These are phyloP conservation scores for Rhopilema esculentum DNA, from an alignment of 30 jellyfish, hydroid and myxozoan species.

Conservation along the genomic window DNA sequence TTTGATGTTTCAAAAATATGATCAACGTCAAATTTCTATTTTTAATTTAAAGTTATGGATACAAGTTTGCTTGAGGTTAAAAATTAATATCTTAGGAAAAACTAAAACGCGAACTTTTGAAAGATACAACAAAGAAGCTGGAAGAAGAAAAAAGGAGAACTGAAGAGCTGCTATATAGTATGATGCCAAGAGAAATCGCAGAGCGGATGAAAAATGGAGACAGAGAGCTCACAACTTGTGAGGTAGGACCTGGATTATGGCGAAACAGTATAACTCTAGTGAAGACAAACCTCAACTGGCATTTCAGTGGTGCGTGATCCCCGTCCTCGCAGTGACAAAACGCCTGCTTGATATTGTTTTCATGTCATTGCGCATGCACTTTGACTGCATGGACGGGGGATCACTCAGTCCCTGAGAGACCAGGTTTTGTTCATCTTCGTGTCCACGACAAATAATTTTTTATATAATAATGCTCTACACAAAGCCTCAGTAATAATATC, in stretches of 20 bases:
- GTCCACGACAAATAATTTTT: no score
- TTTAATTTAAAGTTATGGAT: not conserved
- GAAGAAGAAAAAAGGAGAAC: slow-evolving; percentile 60
- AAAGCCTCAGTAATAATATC: no score
- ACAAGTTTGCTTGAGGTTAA: not conserved
- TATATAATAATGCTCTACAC: no score
- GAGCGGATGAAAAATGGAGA: slow-evolving; percentile 75
- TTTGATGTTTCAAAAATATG: no score
- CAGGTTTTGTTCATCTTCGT: no score
- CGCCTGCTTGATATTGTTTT: no score
- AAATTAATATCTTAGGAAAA: slow-evolving; percentile 54
- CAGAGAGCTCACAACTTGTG: slow-evolving; percentile 62
- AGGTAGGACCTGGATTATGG: slow-evolving; percentile 38
- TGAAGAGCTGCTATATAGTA: slow-evolving; percentile 55
- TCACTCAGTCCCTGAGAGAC: no score
- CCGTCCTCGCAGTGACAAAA: no score
- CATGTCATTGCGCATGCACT: no score
- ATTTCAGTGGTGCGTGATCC: no score
- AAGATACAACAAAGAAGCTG: slow-evolving; percentile 40
- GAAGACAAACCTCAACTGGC: no score
- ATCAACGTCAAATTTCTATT: not conserved
- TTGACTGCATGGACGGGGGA: no score
- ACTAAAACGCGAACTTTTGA: slow-evolving; percentile 46
- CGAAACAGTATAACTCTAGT: not conserved
- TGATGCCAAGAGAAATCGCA: slow-evolving; percentile 79